phyloP scores from a whole-genome alignment of 2,888 invertebrate species.

The Pachliopta kotzebuea region DNA sequence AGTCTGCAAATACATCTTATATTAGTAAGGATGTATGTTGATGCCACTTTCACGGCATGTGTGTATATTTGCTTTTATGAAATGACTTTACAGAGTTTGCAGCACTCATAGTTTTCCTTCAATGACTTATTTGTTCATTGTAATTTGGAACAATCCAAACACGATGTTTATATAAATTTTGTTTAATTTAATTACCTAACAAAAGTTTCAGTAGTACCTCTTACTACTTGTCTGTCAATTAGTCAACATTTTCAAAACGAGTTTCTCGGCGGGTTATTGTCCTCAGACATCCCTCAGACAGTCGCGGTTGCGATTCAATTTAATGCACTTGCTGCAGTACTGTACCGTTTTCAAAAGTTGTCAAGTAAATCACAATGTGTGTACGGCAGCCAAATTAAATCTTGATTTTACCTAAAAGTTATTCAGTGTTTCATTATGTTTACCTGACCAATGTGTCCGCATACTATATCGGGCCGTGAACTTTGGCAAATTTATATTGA shows the following conservation, averaged over 20 bases:
- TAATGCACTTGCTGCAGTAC: constrained; percentile 20
- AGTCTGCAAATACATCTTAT: constrained; percentile 42
- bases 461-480: constrained; percentile 20
- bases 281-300: constrained; percentile 31
- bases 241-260: constrained; percentile 29
- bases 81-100: neutral
- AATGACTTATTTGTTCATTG: neutral
- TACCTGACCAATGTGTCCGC: constrained; percentile 18
- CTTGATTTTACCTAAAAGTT: constrained; percentile 3
- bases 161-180: neutral
- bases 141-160: neutral
- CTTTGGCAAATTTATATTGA: neutral
- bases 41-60: neutral
- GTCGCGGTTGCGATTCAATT: constrained; percentile 30
- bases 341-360: constrained; percentile 23
- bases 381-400: constrained; percentile 6
- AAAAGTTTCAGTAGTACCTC: constrained; percentile 21
- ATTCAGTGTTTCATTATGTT: constrained; percentile 14
- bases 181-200: constrained; percentile 22
- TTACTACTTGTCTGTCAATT: constrained; percentile 29
- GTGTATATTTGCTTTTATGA: neutral
- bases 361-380: constrained; percentile 19
- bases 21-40: neutral
- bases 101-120: neutral
- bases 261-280: constrained; percentile 30